A percentile compares a stretch with the other conserved stretches of the same genome.
Evolutionary conservation across 2,113 vertebrate species (phyloP).

Genomic region (Leptobrachium leishanense): DNA sequence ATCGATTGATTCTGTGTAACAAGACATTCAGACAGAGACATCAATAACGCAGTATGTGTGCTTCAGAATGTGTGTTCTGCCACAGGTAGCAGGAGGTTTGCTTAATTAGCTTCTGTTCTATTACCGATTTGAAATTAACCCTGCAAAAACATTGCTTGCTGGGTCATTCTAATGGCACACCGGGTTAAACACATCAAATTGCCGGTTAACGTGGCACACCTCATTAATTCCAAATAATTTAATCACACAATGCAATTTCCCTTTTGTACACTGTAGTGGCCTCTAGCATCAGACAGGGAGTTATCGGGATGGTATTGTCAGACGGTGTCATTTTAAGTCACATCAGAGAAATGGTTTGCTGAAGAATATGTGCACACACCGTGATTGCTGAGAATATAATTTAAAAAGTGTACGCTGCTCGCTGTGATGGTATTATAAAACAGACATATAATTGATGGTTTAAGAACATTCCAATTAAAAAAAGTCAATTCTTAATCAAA

Average conservation of each 20-base stretch:
- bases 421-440: too few species aligned
- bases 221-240: conserved; percentile 47
- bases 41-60: conserved; percentile 30
- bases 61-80: conserved; percentile 8
- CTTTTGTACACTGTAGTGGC: conserved; percentile 12
- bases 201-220: conserved; percentile 36
- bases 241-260: conserved; percentile 24
- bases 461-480: too few species aligned
- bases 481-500: too few species aligned
- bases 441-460: too few species aligned
- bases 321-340: background rate
- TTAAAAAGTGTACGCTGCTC: too few species aligned
- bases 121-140: conserved; percentile 40
- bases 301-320: background rate
- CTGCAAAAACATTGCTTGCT: conserved; percentile 32
- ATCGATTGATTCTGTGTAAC: conserved; percentile 45
- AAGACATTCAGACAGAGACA: conserved; percentile 31
- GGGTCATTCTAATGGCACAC: conserved; percentile 23
- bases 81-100: conserved; percentile 20
- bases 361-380: too few species aligned
- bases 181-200: conserved; percentile 43
- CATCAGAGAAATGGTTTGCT: background rate
- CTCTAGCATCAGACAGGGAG: background rate
- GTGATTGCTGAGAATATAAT: too few species aligned
- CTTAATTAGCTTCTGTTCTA: conserved; percentile 41